These are phyloP conservation scores for Peromyscus nudipes DNA, from an alignment of 2,797 vertebrate genomes.

Conservation along the genomic window DNA sequence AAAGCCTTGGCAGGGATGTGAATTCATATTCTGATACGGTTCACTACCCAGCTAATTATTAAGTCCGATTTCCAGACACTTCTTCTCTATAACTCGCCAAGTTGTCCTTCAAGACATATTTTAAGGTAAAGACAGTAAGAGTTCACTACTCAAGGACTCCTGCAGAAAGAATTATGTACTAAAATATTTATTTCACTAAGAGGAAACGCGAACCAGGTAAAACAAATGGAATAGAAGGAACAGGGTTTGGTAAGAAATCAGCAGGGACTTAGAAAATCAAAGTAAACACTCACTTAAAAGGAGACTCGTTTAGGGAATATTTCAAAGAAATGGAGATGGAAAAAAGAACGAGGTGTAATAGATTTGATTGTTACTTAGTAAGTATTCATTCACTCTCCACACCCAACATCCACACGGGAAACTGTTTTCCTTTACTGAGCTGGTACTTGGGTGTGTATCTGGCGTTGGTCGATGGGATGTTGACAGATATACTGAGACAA, in stretches of 20 bases:
- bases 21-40: constrained; percentile 12
- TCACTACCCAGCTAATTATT: neutral
- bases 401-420: neutral
- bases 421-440: neutral
- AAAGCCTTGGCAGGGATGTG: neutral
- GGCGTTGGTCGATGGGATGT: neutral
- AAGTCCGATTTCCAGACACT: neutral
- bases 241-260: neutral
- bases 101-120: constrained; percentile 35
- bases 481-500: neutral
- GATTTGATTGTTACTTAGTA: neutral
- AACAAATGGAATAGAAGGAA: constrained; percentile 8
- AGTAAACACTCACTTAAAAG: neutral
- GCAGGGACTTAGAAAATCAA: neutral
- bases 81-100: neutral
- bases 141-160: neutral
- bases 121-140: constrained; percentile 16
- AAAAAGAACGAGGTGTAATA: neutral
- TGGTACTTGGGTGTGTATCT: neutral
- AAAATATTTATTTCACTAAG: constrained; percentile 41
- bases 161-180: neutral
- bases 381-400: neutral
- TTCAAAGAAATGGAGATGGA: constrained; percentile 1
- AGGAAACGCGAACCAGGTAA: neutral
- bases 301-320: neutral